phyloP scores from a whole-genome alignment of 2,888 invertebrate species.

The Belgica antarctica region DNA sequence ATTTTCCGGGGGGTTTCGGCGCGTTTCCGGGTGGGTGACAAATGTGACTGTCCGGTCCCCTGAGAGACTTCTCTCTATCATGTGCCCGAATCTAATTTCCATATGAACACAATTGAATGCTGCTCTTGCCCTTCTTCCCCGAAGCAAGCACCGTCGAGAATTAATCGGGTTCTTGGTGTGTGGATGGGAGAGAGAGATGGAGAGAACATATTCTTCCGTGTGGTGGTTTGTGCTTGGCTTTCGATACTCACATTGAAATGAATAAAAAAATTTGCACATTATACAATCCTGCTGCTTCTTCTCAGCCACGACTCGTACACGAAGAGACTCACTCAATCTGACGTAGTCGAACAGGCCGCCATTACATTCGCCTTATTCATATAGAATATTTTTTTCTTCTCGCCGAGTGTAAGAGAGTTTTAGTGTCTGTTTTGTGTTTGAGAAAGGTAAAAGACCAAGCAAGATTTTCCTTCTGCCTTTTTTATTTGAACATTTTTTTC shows the following conservation, averaged over 20 bases:
- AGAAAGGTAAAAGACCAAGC: constrained; percentile 42
- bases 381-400: background rate
- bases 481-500: constrained; percentile 31
- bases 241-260: background rate
- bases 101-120: constrained; percentile 15
- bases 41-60: background rate
- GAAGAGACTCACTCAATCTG: constrained; percentile 27
- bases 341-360: constrained; percentile 26
- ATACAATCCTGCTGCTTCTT: constrained; percentile 39
- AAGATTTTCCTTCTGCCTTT: constrained; percentile 39
- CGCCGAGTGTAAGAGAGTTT: constrained; percentile 38
- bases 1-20: too few relatives aligned
- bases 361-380: constrained; percentile 21
- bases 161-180: background rate
- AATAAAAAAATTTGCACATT: constrained; percentile 40
- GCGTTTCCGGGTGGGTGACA: too few relatives aligned
- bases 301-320: constrained; percentile 20
- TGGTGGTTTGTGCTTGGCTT: constrained; percentile 37
- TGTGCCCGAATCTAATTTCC: constrained; percentile 13
- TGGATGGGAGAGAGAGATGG: constrained; percentile 5
- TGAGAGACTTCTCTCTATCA: constrained; percentile 2
- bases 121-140: constrained; percentile 6
- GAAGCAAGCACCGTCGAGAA: constrained; percentile 11
- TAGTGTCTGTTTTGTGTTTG: constrained; percentile 44
- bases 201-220: constrained; percentile 31